Base-by-base conservation (phyloP, 2,797 vertebrate genomes). In the Oreortyx pictus region DNA sequence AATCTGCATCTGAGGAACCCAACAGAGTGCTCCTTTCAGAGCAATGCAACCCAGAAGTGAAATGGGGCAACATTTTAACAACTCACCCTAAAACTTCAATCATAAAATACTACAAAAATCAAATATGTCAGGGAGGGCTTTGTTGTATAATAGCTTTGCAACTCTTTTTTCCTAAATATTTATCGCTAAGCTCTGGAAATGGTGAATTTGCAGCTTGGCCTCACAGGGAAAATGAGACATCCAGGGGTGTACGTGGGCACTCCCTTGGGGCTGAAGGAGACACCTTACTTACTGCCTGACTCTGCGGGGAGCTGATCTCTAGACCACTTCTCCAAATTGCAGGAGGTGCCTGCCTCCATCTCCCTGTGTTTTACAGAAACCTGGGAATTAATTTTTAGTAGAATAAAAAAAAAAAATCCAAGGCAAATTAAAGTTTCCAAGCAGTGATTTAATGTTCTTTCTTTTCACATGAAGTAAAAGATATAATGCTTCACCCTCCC, bases 41-140 rank as follows among this genome's bases (percentile, higher is more conserved):
- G 11, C 57, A 78, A 56, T 47, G 80, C 23, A 54, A 57, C 76
- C 94, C 81, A 88, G 80, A 77, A 94, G 50, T 71, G 7, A 88
- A 68, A 84, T 52, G 24, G 3, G 22, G 52, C 9, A 59, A 52
- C 6, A 43, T 56, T 62, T 92, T 47, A 70, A 85, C 8, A 2
- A 14, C 14, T 74, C 35, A 43, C 31, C 17, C n/a, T 20, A 43
- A 70, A 83, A 66, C 11, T 54, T 71, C 23, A 23, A 56, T 19
- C 56, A 50, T 15, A 46, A 90, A 89, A 44, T 12, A 57, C 29
- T 44, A 65, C 7, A 52, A 75, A 81, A 86, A 41, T 27, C 75
- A 52, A 19, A 56, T 43, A 9, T 9, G 19, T 19, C 22, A 31
- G 9, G 7, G 66, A 78, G 27, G 16, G n/a, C 9, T 41, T 8